Evolutionary conservation across 2,888 invertebrate genomes (phyloP).

Genomic region (Macroteleia sp.): DNA sequence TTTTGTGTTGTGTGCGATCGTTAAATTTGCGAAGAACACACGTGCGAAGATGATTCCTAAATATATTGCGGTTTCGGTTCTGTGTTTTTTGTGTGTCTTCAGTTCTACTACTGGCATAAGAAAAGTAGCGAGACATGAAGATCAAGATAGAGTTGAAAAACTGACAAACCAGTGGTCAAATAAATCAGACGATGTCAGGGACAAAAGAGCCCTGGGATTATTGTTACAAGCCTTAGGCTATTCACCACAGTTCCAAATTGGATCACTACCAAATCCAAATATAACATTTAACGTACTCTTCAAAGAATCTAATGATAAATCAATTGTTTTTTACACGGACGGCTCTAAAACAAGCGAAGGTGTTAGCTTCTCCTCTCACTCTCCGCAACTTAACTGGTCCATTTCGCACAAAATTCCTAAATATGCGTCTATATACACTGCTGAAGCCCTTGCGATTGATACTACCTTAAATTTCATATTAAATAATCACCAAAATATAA

Average conservation of each 20-base stretch:
- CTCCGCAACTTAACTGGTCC: neutral
- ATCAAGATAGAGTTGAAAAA: neutral
- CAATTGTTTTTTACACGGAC: conserved; percentile 5
- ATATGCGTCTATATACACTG: neutral
- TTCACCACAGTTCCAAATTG: conserved; percentile 74
- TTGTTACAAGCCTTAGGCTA: conserved; percentile 80
- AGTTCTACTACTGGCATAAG: too few species aligned
- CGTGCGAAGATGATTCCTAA: conserved; percentile 3
- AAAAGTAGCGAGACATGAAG: neutral
- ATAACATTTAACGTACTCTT: neutral
- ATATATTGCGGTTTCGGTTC: conserved; percentile 5
- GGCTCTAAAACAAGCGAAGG: neutral
- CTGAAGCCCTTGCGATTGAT: neutral
- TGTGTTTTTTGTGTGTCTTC: neutral
- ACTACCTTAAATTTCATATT: neutral
- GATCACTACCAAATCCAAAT: conserved; percentile 74
- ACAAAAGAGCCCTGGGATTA: conserved; percentile 79
- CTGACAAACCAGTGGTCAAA: neutral
- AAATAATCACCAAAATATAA: neutral
- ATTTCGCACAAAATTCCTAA: neutral
- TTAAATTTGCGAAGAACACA: neutral
- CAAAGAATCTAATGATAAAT: neutral
- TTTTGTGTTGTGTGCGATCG: conserved; percentile 4
- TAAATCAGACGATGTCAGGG: conserved; percentile 67
- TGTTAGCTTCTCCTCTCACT: neutral